A percentile compares a stretch with the other conserved stretches of the same genome.
Evolutionary conservation across 2,113 vertebrate species (phyloP).

Genomic region (Atrichornis clamosus): DNA sequence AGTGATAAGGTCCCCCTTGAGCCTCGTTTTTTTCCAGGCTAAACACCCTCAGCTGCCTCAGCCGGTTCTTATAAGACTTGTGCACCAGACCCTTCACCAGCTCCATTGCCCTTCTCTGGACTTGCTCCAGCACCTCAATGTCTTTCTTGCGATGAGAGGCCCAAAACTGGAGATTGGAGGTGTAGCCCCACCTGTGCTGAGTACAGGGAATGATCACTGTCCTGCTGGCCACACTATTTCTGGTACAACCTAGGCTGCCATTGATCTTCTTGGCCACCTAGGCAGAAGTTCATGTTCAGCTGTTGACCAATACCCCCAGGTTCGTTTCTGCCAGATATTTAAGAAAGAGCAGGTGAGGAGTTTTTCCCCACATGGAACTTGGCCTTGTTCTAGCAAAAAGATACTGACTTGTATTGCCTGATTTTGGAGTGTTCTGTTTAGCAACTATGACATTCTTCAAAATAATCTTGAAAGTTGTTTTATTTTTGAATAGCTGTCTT

Average conservation of each 20-base stretch:
- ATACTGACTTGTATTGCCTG: neutral
- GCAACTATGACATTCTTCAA: neutral
- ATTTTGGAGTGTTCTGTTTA: neutral
- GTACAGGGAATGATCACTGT: neutral
- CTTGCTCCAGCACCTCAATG: fast-evolving
- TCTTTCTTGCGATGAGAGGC: neutral
- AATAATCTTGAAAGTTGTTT: neutral
- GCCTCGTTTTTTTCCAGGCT: neutral
- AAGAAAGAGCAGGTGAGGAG: neutral
- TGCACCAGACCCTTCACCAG: neutral
- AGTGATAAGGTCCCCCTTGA: neutral
- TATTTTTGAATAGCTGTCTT: neutral
- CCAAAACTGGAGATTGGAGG: neutral
- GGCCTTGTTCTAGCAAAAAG: neutral
- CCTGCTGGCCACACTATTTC: neutral
- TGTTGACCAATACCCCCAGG: fast-evolving
- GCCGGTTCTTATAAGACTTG: neutral
- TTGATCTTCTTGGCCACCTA: neutral
- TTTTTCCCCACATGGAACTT: neutral
- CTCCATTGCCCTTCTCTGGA: neutral
- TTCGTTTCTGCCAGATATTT: neutral
- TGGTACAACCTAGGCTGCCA: neutral
- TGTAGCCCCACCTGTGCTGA: neutral
- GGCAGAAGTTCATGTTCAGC: neutral
- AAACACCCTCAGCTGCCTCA: neutral